These are phyloP conservation scores for Subanguina moxae DNA, from an alignment of 1,140 invertebrate genomes.

Conservation along the genomic window DNA sequence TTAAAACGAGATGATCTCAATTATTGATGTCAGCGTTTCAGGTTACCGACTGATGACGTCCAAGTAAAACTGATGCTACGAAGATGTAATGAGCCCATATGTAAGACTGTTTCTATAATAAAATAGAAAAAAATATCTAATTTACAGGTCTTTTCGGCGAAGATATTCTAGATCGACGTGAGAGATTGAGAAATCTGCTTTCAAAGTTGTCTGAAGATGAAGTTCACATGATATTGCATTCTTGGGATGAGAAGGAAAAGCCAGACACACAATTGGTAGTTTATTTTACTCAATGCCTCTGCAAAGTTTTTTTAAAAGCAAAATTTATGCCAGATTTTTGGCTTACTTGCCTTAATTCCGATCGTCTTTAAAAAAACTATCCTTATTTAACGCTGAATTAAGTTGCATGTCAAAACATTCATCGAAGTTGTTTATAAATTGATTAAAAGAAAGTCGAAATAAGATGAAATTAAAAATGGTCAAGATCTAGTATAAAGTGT, in stretches of 20 bases:
- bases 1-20: no score
- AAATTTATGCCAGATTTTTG: no score
- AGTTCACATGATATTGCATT: constrained; percentile 48
- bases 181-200: constrained; percentile 49
- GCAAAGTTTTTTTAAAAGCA: neutral
- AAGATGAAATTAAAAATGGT: no score
- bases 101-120: constrained; percentile 31
- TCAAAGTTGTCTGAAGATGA: constrained; percentile 54
- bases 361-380: no score
- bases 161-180: constrained; percentile 55
- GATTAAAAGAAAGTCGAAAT: no score
- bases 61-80: constrained; percentile 58
- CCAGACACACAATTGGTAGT: constrained; percentile 19
- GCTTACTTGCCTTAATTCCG: no score
- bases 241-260: constrained; percentile 38
- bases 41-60: constrained; percentile 53
- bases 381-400: no score
- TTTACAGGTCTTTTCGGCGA: constrained; percentile 56
- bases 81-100: constrained; percentile 55
- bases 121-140: constrained; percentile 14
- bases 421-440: no score
- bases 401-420: no score
- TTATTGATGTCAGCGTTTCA: no score
- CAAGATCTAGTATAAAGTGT: no score
- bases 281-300: neutral